phyloP scores from a whole-genome alignment of 2,888 invertebrate genomes.

The Drosophila rubida region DNA sequence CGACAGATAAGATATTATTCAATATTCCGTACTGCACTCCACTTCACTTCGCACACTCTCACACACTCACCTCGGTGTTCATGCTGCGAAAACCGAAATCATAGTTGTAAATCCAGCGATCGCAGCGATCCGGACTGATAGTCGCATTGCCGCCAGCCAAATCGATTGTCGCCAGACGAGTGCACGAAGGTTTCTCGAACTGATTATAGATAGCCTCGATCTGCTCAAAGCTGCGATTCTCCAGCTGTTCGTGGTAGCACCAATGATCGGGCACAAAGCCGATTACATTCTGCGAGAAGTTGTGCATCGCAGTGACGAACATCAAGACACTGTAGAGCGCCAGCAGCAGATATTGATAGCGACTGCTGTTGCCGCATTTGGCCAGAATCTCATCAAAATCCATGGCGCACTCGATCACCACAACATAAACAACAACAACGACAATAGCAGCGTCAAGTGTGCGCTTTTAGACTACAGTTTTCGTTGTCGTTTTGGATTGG shows the following conservation, averaged over 20 bases:
- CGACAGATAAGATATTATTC: constrained; percentile 24
- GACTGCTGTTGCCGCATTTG: constrained; percentile 86
- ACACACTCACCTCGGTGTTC: constrained; percentile 86
- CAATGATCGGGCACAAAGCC: constrained; percentile 85
- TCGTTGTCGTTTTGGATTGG: not conserved
- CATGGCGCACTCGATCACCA: constrained; percentile 39
- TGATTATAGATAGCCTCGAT: constrained; percentile 75
- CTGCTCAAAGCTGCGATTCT: constrained; percentile 66
- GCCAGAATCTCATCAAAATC: constrained; percentile 86
- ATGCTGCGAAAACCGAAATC: constrained; percentile 86
- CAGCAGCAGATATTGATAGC: constrained; percentile 86
- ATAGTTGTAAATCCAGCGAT: constrained; percentile 87
- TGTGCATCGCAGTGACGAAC: constrained; percentile 86
- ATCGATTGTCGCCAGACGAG: constrained; percentile 63
- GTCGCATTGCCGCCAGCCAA: constrained; percentile 58
- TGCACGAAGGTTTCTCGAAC: constrained; percentile 78
- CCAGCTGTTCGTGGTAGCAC: constrained; percentile 80
- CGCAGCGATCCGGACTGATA: constrained; percentile 78
- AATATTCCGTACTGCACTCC: not conserved
- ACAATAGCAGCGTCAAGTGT: not conserved
- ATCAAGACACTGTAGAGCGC: constrained; percentile 86
- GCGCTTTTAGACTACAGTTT: not conserved
- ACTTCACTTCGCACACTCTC: too few species aligned
- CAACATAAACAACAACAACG: too few species aligned
- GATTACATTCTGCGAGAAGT: constrained; percentile 87